Conservation (phyloP, 1,140 invertebrate genomes). For the Wiebesia pumilae region DNA sequence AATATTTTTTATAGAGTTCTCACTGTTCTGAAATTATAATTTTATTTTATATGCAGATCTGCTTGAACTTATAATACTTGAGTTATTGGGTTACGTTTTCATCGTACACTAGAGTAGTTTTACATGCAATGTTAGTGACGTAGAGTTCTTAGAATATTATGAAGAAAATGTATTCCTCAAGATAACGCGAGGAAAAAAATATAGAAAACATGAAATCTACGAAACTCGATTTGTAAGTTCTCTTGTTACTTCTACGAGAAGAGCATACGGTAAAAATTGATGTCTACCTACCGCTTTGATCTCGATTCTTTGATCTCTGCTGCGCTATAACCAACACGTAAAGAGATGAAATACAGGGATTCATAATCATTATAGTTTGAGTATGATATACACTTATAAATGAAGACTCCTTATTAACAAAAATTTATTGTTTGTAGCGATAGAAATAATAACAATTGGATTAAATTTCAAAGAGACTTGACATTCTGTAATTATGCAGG, state of each 20-base stretch:
- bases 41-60: not conserved
- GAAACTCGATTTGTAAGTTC: conserved; percentile 37
- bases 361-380: not conserved
- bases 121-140: not conserved
- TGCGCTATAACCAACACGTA: not conserved
- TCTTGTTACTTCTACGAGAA: conserved; percentile 12
- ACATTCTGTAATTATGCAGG: not conserved
- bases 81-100: too few relatives aligned
- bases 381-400: not conserved
- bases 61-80: not conserved
- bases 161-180: conserved; percentile 27
- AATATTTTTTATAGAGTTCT: too few relatives aligned
- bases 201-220: conserved; percentile 4
- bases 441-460: not conserved
- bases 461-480: not conserved
- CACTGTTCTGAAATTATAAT: too few relatives aligned
- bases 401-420: not conserved
- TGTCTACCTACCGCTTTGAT: conserved; percentile 36
- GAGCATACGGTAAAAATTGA: conserved; percentile 13
- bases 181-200: not conserved
- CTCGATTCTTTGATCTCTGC: conserved; percentile 40
- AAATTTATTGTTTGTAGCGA: not conserved
- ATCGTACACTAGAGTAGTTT: not conserved
- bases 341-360: not conserved
- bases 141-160: not conserved